Conservation (phyloP, 2,888 invertebrate species). For the Chrysolina americana region DNA sequence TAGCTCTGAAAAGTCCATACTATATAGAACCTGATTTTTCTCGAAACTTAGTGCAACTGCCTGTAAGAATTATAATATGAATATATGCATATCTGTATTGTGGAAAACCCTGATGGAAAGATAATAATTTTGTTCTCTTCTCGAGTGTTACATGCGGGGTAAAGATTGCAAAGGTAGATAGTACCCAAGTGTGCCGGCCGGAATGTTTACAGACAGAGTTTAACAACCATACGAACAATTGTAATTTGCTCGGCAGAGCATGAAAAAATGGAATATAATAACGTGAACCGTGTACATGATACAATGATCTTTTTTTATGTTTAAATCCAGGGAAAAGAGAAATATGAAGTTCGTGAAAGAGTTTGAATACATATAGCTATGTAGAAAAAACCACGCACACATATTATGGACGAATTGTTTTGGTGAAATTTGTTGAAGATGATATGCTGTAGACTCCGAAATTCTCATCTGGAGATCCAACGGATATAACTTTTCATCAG, state of each 20-base stretch:
- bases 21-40: background rate
- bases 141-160: slow-evolving; percentile 18
- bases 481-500: too few relatives aligned
- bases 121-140: background rate
- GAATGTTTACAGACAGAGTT: slow-evolving; percentile 15
- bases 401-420: too few relatives aligned
- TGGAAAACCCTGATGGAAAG: background rate
- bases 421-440: too few relatives aligned
- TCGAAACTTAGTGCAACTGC: background rate
- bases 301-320: slow-evolving; percentile 16
- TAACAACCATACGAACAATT: slow-evolving; percentile 25
- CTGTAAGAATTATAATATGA: background rate
- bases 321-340: background rate
- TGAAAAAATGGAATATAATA: slow-evolving; percentile 7
- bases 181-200: background rate
- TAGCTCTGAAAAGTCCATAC: too few relatives aligned
- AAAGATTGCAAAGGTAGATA: slow-evolving; percentile 1
- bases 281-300: slow-evolving; percentile 9
- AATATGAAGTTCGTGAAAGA: too few relatives aligned
- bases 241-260: slow-evolving; percentile 25
- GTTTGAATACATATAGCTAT: too few relatives aligned
- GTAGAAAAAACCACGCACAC: too few relatives aligned
- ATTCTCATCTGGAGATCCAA: too few relatives aligned
- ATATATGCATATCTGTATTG: slow-evolving; percentile 1
- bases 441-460: too few relatives aligned